phyloP scores from a whole-genome alignment of 1,140 invertebrate genomes.

The Listronotus bonariensis region DNA sequence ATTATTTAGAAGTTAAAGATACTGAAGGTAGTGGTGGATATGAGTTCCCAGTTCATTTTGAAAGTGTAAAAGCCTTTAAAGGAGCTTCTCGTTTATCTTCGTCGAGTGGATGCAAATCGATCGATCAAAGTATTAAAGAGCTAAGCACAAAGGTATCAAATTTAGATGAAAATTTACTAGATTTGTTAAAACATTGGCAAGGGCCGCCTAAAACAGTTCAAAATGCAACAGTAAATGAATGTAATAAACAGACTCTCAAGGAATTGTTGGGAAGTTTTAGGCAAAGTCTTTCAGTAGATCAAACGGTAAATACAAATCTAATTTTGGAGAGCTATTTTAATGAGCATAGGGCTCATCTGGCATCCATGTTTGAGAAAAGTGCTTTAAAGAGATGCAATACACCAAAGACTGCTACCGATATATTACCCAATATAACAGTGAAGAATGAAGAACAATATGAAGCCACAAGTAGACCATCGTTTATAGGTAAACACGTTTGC shows the following conservation, averaged over 20 bases:
- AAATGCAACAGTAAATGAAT: neutral
- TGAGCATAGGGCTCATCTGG: slow-evolving; percentile 38
- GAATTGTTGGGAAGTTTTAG: neutral
- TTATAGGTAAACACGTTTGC: slow-evolving; percentile 5
- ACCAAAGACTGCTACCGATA: no score
- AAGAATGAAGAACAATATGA: neutral
- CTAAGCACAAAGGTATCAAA: no score
- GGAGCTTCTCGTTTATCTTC: no score
- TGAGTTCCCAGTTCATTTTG: no score
- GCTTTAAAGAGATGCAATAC: no score
- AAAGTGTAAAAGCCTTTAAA: no score
- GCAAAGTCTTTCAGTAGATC: neutral
- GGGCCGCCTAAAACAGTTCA: no score
- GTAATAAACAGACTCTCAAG: neutral
- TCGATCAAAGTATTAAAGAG: no score
- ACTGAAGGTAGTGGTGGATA: slow-evolving; percentile 25
- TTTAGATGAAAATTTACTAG: no score
- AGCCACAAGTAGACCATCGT: neutral
- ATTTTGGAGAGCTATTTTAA: slow-evolving; percentile 37
- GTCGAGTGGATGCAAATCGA: no score
- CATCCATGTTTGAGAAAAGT: slow-evolving; percentile 5
- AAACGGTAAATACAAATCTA: slow-evolving; percentile 13
- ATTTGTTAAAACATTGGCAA: no score
- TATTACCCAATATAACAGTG: no score
- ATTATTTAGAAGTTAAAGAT: slow-evolving; percentile 32